Percentiles rank a stretch among this genome's conserved stretches.
phyloP scores from a whole-genome alignment of 2,797 vertebrate species.

The Phalloptychus januarius region DNA sequence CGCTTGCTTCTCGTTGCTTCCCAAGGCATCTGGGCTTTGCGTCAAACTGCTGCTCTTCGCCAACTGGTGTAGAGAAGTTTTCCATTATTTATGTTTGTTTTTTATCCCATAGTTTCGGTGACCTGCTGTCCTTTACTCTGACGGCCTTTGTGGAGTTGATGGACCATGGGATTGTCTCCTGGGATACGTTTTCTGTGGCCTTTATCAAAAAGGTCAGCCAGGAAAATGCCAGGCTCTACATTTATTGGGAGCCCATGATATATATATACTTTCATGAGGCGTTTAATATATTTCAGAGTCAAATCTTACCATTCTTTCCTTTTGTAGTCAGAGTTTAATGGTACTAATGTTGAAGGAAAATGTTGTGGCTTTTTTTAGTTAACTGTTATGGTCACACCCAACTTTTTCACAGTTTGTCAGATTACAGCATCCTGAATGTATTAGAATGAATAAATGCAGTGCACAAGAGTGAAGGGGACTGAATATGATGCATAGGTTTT shows the following conservation, averaged over 20 bases:
- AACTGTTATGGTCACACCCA: no score
- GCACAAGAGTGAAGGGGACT: background rate
- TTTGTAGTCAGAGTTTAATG: no score
- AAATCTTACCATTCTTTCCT: background rate
- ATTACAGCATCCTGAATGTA: background rate
- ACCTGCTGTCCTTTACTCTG: constrained; percentile 97
- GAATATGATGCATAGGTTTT: background rate
- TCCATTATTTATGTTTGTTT: constrained; percentile 70
- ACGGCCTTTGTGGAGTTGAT: constrained; percentile 99
- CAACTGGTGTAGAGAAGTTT: constrained; percentile 63
- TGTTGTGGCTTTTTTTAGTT: background rate
- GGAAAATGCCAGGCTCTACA: constrained; percentile 12
- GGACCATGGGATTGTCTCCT: constrained; percentile 99
- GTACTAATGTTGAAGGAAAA: no score
- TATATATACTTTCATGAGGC: background rate
- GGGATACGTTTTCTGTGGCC: constrained; percentile 98
- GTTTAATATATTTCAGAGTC: background rate
- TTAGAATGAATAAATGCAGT: background rate
- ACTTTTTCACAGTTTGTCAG: background rate
- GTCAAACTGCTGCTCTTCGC: constrained; percentile 41
- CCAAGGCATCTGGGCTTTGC: constrained; percentile 58
- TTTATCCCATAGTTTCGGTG: constrained; percentile 92
- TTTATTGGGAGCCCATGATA: background rate
- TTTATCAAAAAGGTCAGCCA: constrained; percentile 97
- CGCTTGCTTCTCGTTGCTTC: constrained; percentile 37